Evolutionary conservation across 2,888 invertebrate genomes (phyloP), one percentile per base, ranked within the genome.

Genomic region (Drosophila silvestris): DNA sequence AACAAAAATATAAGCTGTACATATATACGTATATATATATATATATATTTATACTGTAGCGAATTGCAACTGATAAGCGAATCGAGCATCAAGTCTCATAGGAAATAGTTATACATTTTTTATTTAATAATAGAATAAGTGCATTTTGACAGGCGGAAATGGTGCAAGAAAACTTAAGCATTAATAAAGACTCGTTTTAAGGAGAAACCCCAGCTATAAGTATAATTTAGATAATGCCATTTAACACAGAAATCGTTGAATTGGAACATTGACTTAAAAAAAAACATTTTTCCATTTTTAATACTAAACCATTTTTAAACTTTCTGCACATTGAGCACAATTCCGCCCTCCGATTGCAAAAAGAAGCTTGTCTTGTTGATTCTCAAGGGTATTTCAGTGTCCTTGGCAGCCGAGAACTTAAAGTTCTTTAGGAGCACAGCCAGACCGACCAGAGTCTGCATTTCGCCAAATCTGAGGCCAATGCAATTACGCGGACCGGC

Each of bases 401-500:
- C 82, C 2, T 71, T 56, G 0, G 87, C 74, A 0, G 83, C 57
- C 0, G 83, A 79, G 68, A 93, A 91, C 39, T 70, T 81, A 30
- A 91, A 93, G 62, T 91, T 79, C 51, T 84, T 81, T 6, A 93
- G 60, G 0, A 93, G 60, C 44, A 85, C 77, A 1, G 85, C 83
- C 41, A 93, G 65, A 19, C 91, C 93, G 58, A 93, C 79, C 37
- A 91, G 58, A 0, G 91, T 77, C 69, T 93, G 92, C 91, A 93
- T 91, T 80, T 92, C 90, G 5, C 92, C 93, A 74, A 93, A 93
- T n/a, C 93, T 80, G n/a, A 91, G 26, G 0, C 92, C 93, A 66
- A 93, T 92, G 61, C 93, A 93, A 70, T 92, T 92, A 0, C 92
- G 79, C 0, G 92, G 93, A 12, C 93, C 93, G 28, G 91, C 90